Conservation (phyloP, 2,888 invertebrate species). For the Eugnorisma glareosa region DNA sequence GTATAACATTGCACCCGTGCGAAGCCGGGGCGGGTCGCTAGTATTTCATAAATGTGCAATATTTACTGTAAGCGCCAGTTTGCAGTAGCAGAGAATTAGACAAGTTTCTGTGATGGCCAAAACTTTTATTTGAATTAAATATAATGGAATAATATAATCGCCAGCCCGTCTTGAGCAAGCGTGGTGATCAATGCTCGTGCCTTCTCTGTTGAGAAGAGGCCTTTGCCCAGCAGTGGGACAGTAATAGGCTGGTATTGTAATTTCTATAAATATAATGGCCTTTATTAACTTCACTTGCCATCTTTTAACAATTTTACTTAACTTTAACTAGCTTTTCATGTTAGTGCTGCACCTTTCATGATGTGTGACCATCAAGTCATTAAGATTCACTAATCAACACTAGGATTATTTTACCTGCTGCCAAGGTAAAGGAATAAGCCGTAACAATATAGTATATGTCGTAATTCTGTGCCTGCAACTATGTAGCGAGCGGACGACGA, state of each 20-base stretch:
- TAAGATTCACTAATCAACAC: not conserved
- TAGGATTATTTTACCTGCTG: not conserved
- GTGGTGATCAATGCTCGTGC: no score
- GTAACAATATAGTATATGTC: no score
- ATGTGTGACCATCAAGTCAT: not conserved
- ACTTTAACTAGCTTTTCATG: not conserved
- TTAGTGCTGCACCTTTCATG: not conserved
- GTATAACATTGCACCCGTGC: no score
- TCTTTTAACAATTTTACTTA: not conserved
- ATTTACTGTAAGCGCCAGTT: not conserved
- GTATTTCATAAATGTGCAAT: not conserved
- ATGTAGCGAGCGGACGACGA: no score
- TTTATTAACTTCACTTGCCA: slow-evolving; percentile 4
- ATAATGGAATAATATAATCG: no score
- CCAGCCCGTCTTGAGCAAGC: no score
- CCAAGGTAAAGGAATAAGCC: not conserved
- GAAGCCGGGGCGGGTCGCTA: no score
- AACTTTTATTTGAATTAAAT: not conserved
- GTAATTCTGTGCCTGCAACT: not conserved
- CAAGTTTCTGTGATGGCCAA: not conserved
- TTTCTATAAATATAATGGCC: not conserved
- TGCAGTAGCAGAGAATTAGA: not conserved
- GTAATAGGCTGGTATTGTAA: no score
- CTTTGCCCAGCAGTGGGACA: no score
- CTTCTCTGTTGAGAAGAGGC: no score